Base-by-base conservation (phyloP, 2,797 vertebrate genomes). In the Bryconaethiops microstoma region DNA sequence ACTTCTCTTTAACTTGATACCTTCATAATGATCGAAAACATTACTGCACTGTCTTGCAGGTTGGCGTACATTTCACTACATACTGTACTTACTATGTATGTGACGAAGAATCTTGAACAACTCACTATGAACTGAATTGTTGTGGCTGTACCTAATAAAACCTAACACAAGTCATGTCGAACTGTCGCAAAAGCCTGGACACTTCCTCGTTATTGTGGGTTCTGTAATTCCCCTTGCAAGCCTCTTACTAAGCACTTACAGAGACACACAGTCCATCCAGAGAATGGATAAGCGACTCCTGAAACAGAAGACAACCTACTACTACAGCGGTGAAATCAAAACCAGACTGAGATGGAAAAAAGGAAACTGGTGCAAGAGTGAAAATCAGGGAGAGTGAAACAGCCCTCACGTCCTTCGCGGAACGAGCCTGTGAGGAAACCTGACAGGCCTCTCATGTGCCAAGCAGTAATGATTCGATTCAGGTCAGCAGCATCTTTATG, bases 91-190 rank as follows among this genome's bases (percentile, higher is more conserved):
- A n/a, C n/a, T n/a, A n/a, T n/a, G n/a, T n/a, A n/a, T n/a, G n/a
- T n/a, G n/a, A n/a, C n/a, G n/a, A n/a, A n/a, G n/a, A n/a, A n/a
- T n/a, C n/a, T n/a, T n/a, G n/a, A n/a, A n/a, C n/a, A n/a, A n/a
- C n/a, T n/a, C n/a, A n/a, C n/a, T n/a, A n/a, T n/a, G n/a, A 42
- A 42, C 40, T 4, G 7, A 3, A 42, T 42, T 7, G 40, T 42
- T 4, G 8, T 14, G 19, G 39, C 59, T 69, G 0, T 25, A 6
- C 7, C 16, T 16, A 54, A 39, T 39, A 80, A 75, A 57, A 62
- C 40, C 1, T 81, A 81, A 84, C 74, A 62, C 45, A 80, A 63
- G 55, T 81, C 63, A 63, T 42, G 35, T 55, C 23, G 71, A n/a
- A 35, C 62, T 29, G 52, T 80, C 60, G 67, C 19, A 21, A 65